phyloP scores from a whole-genome alignment of 2,113 vertebrate species.

The Corydoras maculifer region DNA sequence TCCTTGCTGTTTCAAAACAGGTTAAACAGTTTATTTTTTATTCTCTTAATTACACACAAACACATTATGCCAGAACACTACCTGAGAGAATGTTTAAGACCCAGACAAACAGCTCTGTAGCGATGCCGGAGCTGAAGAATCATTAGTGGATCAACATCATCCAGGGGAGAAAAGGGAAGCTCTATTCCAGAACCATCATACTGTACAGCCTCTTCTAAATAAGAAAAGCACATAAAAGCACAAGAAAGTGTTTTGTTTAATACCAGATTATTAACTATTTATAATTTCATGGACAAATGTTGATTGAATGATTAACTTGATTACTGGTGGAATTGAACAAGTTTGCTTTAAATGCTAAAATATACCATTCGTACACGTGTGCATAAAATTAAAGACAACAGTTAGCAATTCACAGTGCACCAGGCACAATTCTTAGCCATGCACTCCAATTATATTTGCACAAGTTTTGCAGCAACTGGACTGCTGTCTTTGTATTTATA shows the following conservation, averaged over 20 bases:
- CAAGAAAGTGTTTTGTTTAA: not conserved
- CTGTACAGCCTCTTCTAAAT: conserved; percentile 61
- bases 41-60: not conserved
- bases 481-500: not conserved
- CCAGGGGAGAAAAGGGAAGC: conserved; percentile 59
- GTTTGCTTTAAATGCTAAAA: too few species aligned
- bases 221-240: not conserved
- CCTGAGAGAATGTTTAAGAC: conserved; percentile 71
- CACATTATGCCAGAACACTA: conserved; percentile 26
- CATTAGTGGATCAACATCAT: conserved; percentile 65
- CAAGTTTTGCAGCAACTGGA: too few species aligned
- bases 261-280: too few species aligned
- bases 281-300: too few species aligned
- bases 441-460: too few species aligned
- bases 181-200: conserved; percentile 74
- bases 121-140: conserved; percentile 71
- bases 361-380: too few species aligned
- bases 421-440: too few species aligned
- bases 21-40: too few species aligned
- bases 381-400: not conserved
- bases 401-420: too few species aligned
- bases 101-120: conserved; percentile 69
- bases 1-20: too few species aligned
- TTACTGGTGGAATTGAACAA: too few species aligned
- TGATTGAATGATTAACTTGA: too few species aligned